A percentile compares a stretch with the other conserved stretches of the same genome.
Conservation (phyloP, 2,113 vertebrate genomes). For the Ageneiosus marmoratus region DNA sequence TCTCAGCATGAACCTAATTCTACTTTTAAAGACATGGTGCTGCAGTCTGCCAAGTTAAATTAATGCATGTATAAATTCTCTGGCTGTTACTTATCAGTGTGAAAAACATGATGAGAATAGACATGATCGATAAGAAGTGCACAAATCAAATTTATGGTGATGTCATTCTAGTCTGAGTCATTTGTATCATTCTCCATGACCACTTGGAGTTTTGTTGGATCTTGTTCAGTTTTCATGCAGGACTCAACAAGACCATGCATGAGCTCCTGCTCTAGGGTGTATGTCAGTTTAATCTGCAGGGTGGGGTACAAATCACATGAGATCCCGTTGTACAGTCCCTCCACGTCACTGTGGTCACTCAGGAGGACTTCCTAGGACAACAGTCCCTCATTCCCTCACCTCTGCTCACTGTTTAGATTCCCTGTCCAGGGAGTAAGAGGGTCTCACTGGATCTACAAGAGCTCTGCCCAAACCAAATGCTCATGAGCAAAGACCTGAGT, state of each 20-base stretch:
- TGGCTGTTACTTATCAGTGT: not conserved
- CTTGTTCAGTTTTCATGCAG: not conserved
- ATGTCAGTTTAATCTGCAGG: slow-evolving; percentile 26
- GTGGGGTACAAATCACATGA: not conserved
- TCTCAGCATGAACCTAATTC: not conserved
- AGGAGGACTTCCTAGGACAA: slow-evolving; percentile 29
- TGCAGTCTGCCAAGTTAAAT: not conserved
- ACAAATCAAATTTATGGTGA: not conserved
- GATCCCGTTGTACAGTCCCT: slow-evolving; percentile 13
- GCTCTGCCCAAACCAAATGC: not conserved
- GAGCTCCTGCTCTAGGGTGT: not conserved
- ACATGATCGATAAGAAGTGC: not conserved
- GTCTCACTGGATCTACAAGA: not conserved
- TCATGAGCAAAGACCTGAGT: not conserved
- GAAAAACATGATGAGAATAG: not conserved
- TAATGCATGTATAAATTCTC: not conserved
- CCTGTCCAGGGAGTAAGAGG: not conserved
- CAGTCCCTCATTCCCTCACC: not conserved
- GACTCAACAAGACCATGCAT: slow-evolving; percentile 14
- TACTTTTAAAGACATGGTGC: not conserved
- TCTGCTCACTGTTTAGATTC: not conserved
- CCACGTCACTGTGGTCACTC: slow-evolving; percentile 37
- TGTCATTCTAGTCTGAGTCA: not conserved
- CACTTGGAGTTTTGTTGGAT: not conserved
- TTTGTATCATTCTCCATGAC: not conserved